phyloP scores from a whole-genome alignment of 2,797 vertebrate species.

The Tragelaphus eurycerus region DNA sequence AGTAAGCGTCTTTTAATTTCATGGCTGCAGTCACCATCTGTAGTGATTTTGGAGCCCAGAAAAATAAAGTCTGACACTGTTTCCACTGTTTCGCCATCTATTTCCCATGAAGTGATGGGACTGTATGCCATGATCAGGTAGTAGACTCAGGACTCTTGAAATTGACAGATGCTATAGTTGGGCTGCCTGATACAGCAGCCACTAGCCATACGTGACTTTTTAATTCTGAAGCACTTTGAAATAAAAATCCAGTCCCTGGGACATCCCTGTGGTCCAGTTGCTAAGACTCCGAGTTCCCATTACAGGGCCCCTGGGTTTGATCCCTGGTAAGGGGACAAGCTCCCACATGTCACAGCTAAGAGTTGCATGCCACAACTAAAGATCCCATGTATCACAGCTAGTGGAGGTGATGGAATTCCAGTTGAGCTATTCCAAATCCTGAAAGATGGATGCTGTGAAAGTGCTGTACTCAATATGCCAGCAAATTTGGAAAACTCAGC shows the following conservation, averaged over 20 bases:
- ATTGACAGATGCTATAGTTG: neutral
- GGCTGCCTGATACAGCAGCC: rapidly evolving
- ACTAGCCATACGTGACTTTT: rapidly evolving
- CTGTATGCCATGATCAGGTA: no score
- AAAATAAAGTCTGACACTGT: no score
- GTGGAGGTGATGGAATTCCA: no score
- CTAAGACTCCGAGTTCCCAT: neutral
- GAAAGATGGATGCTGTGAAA: no score
- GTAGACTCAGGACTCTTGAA: neutral
- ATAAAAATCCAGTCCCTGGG: neutral
- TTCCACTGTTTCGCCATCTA: no score
- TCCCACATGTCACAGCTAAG: neutral
- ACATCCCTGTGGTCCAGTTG: neutral
- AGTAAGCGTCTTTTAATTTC: no score
- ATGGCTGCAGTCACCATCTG: no score
- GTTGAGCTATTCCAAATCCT: no score
- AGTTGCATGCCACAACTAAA: neutral
- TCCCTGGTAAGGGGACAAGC: neutral
- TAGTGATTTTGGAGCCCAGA: no score
- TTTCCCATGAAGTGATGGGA: no score
- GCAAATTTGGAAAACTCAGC: no score
- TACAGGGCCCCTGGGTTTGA: neutral
- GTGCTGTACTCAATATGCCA: no score
- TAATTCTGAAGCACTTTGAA: neutral
- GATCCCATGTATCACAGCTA: neutral